These are phyloP conservation scores for Ia io DNA, from an alignment of 2,113 vertebrate genomes.

Conservation along the genomic window DNA sequence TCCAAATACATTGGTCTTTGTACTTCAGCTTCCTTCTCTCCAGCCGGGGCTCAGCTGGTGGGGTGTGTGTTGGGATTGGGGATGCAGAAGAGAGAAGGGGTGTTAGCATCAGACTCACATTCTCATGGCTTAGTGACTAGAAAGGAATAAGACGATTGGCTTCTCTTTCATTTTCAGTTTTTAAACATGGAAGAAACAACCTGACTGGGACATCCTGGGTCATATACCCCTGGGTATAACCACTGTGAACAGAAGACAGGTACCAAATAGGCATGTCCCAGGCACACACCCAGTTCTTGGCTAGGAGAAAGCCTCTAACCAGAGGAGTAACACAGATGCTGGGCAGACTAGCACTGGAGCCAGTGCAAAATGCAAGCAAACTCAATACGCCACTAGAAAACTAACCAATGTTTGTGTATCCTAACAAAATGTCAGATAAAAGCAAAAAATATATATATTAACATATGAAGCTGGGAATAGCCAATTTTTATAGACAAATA, in stretches of 20 bases:
- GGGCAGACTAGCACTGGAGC: background rate
- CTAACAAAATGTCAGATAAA: slow-evolving; percentile 17
- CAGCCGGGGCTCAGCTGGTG: background rate
- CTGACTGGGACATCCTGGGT: background rate
- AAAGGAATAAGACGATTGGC: background rate
- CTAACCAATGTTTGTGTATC: background rate
- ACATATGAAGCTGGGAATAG: background rate
- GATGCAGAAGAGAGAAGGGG: accelerated
- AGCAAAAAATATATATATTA: background rate
- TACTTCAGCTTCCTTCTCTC: background rate
- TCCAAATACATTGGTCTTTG: background rate
- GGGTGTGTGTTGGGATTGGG: background rate
- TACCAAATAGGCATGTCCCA: background rate
- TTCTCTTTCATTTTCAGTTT: background rate
- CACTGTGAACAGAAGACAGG: background rate
- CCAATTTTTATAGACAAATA: slow-evolving; percentile 7
- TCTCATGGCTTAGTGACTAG: background rate
- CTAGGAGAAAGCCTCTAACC: background rate
- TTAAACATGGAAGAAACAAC: background rate
- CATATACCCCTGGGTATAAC: background rate
- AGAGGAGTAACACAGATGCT: background rate
- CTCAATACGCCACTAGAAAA: background rate
- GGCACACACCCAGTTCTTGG: background rate
- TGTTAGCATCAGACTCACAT: background rate
- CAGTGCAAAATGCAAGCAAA: background rate